Percentiles rank a stretch among this genome's conserved stretches.
Evolutionary conservation across 2,888 invertebrate genomes (phyloP).

Genomic region (Parelbella ahira): DNA sequence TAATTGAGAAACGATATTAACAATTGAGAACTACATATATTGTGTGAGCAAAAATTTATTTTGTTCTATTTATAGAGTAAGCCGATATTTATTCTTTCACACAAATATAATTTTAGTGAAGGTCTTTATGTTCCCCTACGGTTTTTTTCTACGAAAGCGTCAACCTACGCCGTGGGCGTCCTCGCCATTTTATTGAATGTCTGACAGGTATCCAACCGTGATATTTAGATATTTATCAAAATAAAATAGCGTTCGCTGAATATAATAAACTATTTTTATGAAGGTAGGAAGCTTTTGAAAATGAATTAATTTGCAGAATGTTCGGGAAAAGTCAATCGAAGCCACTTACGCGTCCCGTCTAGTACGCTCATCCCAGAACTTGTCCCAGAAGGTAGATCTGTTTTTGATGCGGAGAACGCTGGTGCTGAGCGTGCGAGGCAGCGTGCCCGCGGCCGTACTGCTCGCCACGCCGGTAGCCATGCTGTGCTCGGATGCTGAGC

Average conservation of each 20-base stretch:
- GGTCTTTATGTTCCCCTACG: conserved; percentile 1
- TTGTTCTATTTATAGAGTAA: no score
- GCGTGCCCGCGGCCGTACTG: conserved; percentile 70
- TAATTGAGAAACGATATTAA: no score
- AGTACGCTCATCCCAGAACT: conserved; percentile 87
- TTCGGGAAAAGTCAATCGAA: not conserved
- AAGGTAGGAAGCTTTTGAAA: no score
- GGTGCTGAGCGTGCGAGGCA: conserved; percentile 88
- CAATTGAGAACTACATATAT: no score
- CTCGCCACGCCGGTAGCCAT: conserved; percentile 75
- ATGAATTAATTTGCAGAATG: no score
- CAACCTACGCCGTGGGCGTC: conserved; percentile 8
- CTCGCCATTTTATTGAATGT: conserved; percentile 13
- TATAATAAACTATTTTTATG: no score
- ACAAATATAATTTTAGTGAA: not conserved
- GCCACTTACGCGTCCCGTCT: conserved; percentile 85
- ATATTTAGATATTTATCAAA: conserved; percentile 9
- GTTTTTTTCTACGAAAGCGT: conserved; percentile 5
- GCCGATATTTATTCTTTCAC: not conserved
- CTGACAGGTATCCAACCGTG: conserved; percentile 9
- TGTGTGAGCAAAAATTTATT: no score
- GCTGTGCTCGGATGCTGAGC: conserved; percentile 74
- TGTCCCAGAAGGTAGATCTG: conserved; percentile 91
- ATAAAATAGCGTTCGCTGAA: not conserved
- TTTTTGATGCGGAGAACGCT: conserved; percentile 89